Percentiles rank a stretch among this genome's conserved stretches.
These are phyloP conservation scores for Thymelicus lineola DNA, from an alignment of 2,888 invertebrate genomes.

Conservation along the genomic window DNA sequence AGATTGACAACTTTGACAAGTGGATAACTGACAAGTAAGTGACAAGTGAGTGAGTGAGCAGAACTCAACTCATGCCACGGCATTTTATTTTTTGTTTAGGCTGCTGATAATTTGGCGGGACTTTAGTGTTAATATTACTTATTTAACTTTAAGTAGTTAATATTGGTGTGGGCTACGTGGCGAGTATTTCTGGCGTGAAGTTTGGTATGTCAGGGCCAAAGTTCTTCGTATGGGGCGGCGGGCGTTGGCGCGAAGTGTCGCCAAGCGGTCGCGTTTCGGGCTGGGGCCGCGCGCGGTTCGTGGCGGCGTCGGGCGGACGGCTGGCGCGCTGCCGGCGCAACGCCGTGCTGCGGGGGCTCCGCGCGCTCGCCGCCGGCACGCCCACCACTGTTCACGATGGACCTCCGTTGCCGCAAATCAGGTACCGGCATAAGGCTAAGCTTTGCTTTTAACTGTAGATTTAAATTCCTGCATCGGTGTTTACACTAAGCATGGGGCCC, in stretches of 20 bases:
- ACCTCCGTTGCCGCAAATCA: slow-evolving; percentile 46
- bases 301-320: slow-evolving; percentile 47
- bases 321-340: slow-evolving; percentile 45
- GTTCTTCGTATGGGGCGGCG: slow-evolving; percentile 53
- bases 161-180: neutral
- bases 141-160: no score
- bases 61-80: no score
- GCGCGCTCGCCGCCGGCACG: slow-evolving; percentile 46
- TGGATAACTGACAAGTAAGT: no score
- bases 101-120: neutral
- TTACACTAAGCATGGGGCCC: no score
- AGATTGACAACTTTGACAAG: no score
- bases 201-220: slow-evolving; percentile 41
- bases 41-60: no score
- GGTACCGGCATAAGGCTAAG: slow-evolving; percentile 39
- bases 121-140: neutral
- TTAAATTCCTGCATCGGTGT: no score
- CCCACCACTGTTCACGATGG: slow-evolving; percentile 49
- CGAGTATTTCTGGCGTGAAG: neutral
- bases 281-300: slow-evolving; percentile 52
- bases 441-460: no score
- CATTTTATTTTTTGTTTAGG: neutral
- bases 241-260: slow-evolving; percentile 59
- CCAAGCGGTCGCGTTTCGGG: slow-evolving; percentile 47
- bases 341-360: slow-evolving; percentile 53